A percentile compares a stretch with the other conserved stretches of the same genome.
phyloP scores from a whole-genome alignment of 2,113 vertebrate species.

The Illadopsis cleaveri region DNA sequence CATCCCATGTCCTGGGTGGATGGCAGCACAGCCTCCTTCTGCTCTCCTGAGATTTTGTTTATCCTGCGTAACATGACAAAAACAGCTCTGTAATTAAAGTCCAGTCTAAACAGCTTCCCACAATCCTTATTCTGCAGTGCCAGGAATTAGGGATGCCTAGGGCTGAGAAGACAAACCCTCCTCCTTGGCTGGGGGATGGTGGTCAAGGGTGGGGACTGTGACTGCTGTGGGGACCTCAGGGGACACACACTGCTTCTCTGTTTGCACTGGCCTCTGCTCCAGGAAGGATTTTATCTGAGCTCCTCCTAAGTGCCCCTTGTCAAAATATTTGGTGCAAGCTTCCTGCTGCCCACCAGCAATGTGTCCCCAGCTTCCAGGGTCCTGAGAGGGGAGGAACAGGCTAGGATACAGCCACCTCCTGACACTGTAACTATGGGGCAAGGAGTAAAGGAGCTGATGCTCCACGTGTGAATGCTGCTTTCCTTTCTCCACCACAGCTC shows the following conservation, averaged over 20 bases:
- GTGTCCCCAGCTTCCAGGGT: not conserved
- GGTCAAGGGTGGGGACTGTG: fast-evolving
- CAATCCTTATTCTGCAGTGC: not conserved
- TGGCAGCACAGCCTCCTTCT: not conserved
- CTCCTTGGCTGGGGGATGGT: not conserved
- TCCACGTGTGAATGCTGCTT: fast-evolving
- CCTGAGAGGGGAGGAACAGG: not conserved
- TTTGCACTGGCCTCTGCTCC: not conserved
- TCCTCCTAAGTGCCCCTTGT: not conserved
- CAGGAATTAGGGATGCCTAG: not conserved
- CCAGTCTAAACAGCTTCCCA: conserved; percentile 20
- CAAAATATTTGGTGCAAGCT: not conserved
- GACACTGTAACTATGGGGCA: not conserved
- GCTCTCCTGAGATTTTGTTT: conserved; percentile 14
- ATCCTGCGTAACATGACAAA: conserved; percentile 14
- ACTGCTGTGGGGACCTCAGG: not conserved
- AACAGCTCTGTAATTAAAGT: not conserved
- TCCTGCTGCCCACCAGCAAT: not conserved
- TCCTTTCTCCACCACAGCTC: not conserved
- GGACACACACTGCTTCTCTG: not conserved
- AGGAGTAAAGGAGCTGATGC: fast-evolving
- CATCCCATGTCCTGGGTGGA: fast-evolving
- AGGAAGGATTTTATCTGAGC: not conserved
- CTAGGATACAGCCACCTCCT: fast-evolving
- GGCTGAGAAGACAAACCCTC: not conserved